Percentiles rank a stretch among this genome's conserved stretches.
Evolutionary conservation across 2,797 vertebrate genomes (phyloP).

Genomic region (Tadarida brasiliensis): DNA sequence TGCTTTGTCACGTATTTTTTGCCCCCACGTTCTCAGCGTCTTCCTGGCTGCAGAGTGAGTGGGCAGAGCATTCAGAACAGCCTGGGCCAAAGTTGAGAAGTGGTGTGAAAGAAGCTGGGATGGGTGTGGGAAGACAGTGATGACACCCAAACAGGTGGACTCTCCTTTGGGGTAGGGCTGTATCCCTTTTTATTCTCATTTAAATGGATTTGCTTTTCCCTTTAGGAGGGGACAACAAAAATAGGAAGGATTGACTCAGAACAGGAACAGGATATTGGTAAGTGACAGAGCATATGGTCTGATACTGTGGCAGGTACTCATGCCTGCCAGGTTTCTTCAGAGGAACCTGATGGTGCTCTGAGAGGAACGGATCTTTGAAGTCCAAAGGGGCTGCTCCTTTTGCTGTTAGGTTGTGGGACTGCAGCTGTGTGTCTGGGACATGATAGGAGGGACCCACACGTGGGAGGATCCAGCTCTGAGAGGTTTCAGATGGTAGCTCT

Average conservation of each 20-base stretch:
- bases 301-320: background rate
- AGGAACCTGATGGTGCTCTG: background rate
- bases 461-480: background rate
- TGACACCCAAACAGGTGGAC: background rate
- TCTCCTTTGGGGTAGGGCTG: background rate
- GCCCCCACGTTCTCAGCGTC: background rate
- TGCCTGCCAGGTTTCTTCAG: background rate
- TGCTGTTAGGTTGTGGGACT: background rate
- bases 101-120: background rate
- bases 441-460: background rate
- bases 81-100: background rate
- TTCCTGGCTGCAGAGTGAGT: background rate
- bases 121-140: background rate
- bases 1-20: background rate
- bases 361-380: background rate
- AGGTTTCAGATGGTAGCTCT: background rate
- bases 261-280: conserved; percentile 96
- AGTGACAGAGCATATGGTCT: conserved; percentile 64
- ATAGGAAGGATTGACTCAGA: conserved; percentile 93
- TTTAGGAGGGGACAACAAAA: conserved; percentile 95
- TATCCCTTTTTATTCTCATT: conserved; percentile 43
- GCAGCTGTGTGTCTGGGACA: background rate
- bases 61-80: background rate
- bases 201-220: conserved; percentile 57
- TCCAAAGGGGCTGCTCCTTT: background rate